Evolutionary conservation across 2,888 invertebrate species (phyloP), one percentile per base, ranked within the genome.

Genomic region (Hololepta plana): DNA sequence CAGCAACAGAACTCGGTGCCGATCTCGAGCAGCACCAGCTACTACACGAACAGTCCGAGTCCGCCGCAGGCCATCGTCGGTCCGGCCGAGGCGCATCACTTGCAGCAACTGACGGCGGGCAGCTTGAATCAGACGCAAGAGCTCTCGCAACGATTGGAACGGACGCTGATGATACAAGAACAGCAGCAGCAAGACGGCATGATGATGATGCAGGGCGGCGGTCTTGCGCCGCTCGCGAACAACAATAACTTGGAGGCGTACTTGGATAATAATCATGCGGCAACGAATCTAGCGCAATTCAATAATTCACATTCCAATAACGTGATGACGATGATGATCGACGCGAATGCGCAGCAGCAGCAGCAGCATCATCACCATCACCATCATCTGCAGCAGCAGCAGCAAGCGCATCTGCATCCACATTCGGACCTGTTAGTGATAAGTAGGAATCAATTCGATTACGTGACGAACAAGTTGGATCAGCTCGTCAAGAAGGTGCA

Each of bases 401-500:
- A 23, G 13, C 23, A 12, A 5, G 28, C 15, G 16, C 26, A 23
- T n/a, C 26, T 29, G 26, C 16, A 26, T 24, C 28, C 30, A 30
- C 46, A 49, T 47, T 47, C 49, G 42, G 51, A 51, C 35, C 41
- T 42, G 38, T 40, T 53, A 42, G 44, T 50, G 38, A 43, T 51
- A 42, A 50, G 45, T 46, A 47, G 47, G 37, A 42, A 41, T 34
- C 51, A 53, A 36, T 48, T 57, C 33, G 63, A 64, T 32, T 59
- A 59, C 38, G 64, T 76, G 38, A 62, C 70, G 43, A 58, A 62
- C 32, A 63, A 74, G 42, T 61, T 80, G 46, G 77, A 79, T 41
- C 68, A 72, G 42, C 55, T 80, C 33, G 64, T 68, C 42, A 63
- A 67, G 44, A 67, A 69, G 38, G 66, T 84, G 36, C 68, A 72